phyloP scores from a whole-genome alignment of 2,797 vertebrate genomes.

The Notoglanidium macrostoma region DNA sequence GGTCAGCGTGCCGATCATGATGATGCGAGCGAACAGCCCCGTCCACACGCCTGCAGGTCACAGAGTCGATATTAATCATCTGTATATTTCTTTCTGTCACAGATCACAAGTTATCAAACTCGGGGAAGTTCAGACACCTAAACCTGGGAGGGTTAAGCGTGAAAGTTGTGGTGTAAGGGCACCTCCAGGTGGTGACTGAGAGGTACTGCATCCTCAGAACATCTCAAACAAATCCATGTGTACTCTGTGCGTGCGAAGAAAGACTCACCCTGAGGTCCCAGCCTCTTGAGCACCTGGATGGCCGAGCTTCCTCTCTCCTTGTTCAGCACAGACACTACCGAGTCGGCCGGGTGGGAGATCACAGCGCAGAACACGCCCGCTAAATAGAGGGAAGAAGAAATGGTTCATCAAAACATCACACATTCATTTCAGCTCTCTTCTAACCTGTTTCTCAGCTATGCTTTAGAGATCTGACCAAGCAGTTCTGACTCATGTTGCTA shows the following conservation, averaged over 20 bases:
- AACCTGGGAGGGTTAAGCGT: neutral
- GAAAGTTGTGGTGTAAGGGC: constrained; percentile 66
- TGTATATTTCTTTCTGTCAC: neutral
- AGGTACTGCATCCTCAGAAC: neutral
- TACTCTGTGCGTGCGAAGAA: neutral
- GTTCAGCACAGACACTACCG: constrained; percentile 97
- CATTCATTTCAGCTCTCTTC: neutral
- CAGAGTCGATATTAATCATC: neutral
- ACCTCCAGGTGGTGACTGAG: constrained; percentile 82
- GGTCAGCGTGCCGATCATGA: constrained; percentile 87
- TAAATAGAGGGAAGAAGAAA: constrained; percentile 61
- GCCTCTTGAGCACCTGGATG: constrained; percentile 82
- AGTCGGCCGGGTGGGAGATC: constrained; percentile 96
- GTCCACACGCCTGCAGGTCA: constrained; percentile 83
- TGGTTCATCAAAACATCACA: neutral
- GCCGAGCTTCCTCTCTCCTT: constrained; percentile 96
- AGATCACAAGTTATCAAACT: neutral
- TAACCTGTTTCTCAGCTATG: neutral
- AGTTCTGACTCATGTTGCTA: neutral
- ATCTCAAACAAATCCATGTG: neutral
- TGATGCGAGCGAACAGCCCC: constrained; percentile 84
- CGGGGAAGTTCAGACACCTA: too few species aligned
- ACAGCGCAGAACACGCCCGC: constrained; percentile 98
- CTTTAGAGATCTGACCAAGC: neutral
- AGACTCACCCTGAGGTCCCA: constrained; percentile 86